These are phyloP conservation scores for Gila orcuttii DNA, from an alignment of 2,113 vertebrate species.

Conservation along the genomic window DNA sequence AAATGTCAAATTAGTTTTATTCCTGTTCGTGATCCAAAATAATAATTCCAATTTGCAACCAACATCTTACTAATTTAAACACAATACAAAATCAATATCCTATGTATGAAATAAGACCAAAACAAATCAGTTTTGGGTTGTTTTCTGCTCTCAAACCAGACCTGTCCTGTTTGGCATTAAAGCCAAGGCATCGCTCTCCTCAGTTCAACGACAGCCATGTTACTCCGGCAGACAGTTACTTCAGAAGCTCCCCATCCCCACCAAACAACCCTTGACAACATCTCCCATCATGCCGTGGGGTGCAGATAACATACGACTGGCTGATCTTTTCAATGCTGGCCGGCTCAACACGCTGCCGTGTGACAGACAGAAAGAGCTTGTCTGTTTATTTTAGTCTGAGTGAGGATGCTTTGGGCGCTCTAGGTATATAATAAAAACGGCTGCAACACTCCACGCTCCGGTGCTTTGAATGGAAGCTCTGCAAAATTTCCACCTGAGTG, in stretches of 20 bases:
- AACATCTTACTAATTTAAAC: neutral
- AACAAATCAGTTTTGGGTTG: constrained; percentile 5
- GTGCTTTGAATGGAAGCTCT: neutral
- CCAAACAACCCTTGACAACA: constrained; percentile 76
- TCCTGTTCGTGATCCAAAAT: neutral
- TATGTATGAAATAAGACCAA: constrained; percentile 21
- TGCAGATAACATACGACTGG: constrained; percentile 68
- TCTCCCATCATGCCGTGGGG: constrained; percentile 62
- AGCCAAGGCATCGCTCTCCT: neutral
- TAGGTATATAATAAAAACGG: constrained; percentile 38
- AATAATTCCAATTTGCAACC: constrained; percentile 10
- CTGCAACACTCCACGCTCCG: constrained; percentile 9
- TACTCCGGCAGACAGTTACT: constrained; percentile 62
- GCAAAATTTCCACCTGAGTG: neutral
- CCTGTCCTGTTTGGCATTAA: constrained; percentile 9
- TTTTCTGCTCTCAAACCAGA: constrained; percentile 5
- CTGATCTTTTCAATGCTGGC: constrained; percentile 76
- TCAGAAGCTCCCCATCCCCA: constrained; percentile 65
- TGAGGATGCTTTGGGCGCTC: constrained; percentile 60
- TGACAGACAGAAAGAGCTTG: constrained; percentile 72
- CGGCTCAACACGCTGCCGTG: constrained; percentile 63
- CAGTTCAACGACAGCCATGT: constrained; percentile 42
- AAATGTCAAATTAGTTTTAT: constrained; percentile 13
- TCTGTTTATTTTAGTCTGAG: constrained; percentile 68
- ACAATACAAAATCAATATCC: constrained; percentile 10